Evolutionary conservation across 2,888 invertebrate genomes (phyloP).

Genomic region (Synergus gifuensis): DNA sequence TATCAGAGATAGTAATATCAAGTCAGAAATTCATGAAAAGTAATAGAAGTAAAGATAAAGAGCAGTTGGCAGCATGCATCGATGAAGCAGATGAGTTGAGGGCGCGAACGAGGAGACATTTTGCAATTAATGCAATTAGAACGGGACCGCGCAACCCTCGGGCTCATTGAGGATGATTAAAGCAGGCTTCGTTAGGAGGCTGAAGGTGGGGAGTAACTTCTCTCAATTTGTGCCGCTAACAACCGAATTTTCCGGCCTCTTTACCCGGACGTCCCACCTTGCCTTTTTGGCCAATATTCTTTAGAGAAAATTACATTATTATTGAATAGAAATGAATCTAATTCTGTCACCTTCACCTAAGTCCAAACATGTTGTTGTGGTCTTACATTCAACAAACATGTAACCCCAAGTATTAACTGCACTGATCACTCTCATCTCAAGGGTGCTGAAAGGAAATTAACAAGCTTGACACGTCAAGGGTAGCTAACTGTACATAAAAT

Average conservation of each 20-base stretch:
- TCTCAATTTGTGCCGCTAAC: constrained; percentile 55
- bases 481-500: not conserved
- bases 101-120: constrained; percentile 58
- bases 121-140: constrained; percentile 68
- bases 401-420: not conserved
- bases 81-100: constrained; percentile 36
- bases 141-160: constrained; percentile 55
- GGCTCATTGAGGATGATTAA: constrained; percentile 69
- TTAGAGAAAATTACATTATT: not conserved
- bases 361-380: not conserved
- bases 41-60: not conserved
- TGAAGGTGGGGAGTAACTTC: constrained; percentile 37
- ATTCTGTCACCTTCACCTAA: not conserved
- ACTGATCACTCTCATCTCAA: constrained; percentile 3
- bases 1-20: too few relatives aligned
- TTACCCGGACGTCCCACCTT: constrained; percentile 4
- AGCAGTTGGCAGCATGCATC: constrained; percentile 40
- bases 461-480: not conserved
- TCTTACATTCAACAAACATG: not conserved
- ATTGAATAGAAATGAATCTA: too few relatives aligned
- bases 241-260: constrained; percentile 50
- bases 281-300: not conserved
- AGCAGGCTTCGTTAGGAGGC: constrained; percentile 67
- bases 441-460: constrained; percentile 29
- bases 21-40: not conserved